phyloP scores from a whole-genome alignment of 2,888 invertebrate genomes.

The Blastobasis adustella region DNA sequence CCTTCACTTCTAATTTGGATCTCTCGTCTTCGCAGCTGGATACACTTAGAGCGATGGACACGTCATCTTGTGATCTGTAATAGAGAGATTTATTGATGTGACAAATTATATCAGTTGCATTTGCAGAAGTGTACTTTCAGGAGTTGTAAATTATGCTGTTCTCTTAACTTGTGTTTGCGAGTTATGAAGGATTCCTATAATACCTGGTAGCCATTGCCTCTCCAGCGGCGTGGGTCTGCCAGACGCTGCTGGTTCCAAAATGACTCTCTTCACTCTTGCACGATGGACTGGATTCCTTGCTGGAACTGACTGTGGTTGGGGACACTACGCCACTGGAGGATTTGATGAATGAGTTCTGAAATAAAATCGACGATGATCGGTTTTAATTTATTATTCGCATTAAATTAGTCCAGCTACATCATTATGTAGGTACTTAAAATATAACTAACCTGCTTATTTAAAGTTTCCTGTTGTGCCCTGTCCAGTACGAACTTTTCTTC shows the following conservation, averaged over 20 bases:
- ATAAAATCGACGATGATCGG: background rate
- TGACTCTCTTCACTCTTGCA: constrained; percentile 69
- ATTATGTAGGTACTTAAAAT: background rate
- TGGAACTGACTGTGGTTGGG: constrained; percentile 58
- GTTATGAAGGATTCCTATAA: background rate
- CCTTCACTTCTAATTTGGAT: constrained; percentile 50
- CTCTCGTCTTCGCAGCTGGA: constrained; percentile 70
- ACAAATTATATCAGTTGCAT: background rate
- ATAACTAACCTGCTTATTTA: constrained; percentile 61
- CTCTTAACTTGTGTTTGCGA: too few relatives aligned
- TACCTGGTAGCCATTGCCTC: constrained; percentile 71
- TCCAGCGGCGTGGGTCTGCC: constrained; percentile 69
- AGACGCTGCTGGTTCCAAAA: constrained; percentile 58
- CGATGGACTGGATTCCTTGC: constrained; percentile 70
- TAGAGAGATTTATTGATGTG: too few relatives aligned
- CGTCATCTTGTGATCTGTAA: constrained; percentile 67
- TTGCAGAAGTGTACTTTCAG: background rate
- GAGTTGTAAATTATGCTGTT: too few relatives aligned
- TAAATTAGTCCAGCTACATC: background rate
- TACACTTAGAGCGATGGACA: constrained; percentile 64
- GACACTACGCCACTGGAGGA: constrained; percentile 59
- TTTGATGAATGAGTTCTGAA: constrained; percentile 64
- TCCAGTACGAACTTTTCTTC: constrained; percentile 85
- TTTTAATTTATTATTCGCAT: background rate
- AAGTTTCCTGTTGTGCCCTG: constrained; percentile 73